These are phyloP conservation scores for Cairina moschata DNA, from an alignment of 2,113 vertebrate genomes.

Conservation along the genomic window DNA sequence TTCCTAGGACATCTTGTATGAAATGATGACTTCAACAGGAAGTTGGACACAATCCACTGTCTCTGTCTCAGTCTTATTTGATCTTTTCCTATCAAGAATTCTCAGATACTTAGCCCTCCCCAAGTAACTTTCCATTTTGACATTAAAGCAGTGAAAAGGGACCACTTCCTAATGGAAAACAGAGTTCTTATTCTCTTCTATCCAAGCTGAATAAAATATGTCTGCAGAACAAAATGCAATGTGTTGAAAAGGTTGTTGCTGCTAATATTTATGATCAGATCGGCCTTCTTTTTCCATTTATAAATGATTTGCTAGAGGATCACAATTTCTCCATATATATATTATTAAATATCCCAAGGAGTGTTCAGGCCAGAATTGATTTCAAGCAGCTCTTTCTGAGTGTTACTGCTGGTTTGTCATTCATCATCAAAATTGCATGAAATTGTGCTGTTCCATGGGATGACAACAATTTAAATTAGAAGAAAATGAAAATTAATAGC, in stretches of 20 bases:
- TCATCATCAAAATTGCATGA: conserved; percentile 58
- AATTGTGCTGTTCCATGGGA: conserved; percentile 46
- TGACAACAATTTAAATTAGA: conserved; percentile 53
- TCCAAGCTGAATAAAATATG: not conserved
- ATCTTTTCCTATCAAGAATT: not conserved
- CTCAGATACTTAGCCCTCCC: not conserved
- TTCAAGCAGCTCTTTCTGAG: not conserved
- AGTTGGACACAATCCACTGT: not conserved
- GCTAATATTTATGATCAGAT: conserved; percentile 20
- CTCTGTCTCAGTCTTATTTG: not conserved
- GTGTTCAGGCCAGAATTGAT: not conserved
- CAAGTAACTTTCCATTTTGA: not conserved
- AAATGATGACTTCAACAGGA: not conserved
- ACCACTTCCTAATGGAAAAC: not conserved
- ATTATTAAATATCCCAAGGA: conserved; percentile 22
- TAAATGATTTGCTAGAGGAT: conserved; percentile 44
- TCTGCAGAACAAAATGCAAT: not conserved
- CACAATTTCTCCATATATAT: not conserved
- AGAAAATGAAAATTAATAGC: conserved; percentile 52
- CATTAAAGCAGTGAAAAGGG: not conserved
- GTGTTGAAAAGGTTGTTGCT: not conserved
- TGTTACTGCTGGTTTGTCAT: not conserved
- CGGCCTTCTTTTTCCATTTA: conserved; percentile 43
- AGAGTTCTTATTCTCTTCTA: not conserved
- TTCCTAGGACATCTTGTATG: not conserved